These are phyloP conservation scores for Taenaris catops DNA, from an alignment of 2,888 invertebrate species.

Conservation along the genomic window DNA sequence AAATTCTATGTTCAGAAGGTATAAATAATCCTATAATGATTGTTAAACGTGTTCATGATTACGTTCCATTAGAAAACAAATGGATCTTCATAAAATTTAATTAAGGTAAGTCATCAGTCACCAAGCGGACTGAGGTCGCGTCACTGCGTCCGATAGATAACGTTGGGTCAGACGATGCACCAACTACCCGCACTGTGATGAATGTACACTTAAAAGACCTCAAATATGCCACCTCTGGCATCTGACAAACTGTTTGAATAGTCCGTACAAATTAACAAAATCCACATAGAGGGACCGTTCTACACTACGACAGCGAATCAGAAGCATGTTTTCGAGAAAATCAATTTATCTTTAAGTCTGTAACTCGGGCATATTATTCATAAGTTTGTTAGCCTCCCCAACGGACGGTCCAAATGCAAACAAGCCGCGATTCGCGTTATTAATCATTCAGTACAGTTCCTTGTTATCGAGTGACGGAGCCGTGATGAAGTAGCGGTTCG, in stretches of 20 bases:
- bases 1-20: too few species aligned
- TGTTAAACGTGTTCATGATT: too few species aligned
- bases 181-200: conserved; percentile 59
- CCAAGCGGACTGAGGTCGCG: conserved; percentile 51
- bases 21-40: too few species aligned
- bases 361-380: conserved; percentile 64
- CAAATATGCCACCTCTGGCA: conserved; percentile 67
- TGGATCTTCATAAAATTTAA: conserved; percentile 65
- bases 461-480: conserved; percentile 60
- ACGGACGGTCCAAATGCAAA: conserved; percentile 60
- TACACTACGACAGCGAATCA: conserved; percentile 14
- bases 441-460: conserved; percentile 62
- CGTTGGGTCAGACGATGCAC: conserved; percentile 70
- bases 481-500: conserved; percentile 64
- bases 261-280: conserved; percentile 59
- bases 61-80: conserved; percentile 26
- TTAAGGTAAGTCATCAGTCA: conserved; percentile 77
- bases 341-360: conserved; percentile 48
- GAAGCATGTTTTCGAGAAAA: conserved; percentile 44
- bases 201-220: conserved; percentile 71
- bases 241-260: conserved; percentile 57
- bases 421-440: conserved; percentile 60
- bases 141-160: conserved; percentile 71
- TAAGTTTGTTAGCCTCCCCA: conserved; percentile 59
- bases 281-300: conserved; percentile 25